phyloP scores from a whole-genome alignment of 2,113 vertebrate genomes.

The Peucedramus taeniatus region DNA sequence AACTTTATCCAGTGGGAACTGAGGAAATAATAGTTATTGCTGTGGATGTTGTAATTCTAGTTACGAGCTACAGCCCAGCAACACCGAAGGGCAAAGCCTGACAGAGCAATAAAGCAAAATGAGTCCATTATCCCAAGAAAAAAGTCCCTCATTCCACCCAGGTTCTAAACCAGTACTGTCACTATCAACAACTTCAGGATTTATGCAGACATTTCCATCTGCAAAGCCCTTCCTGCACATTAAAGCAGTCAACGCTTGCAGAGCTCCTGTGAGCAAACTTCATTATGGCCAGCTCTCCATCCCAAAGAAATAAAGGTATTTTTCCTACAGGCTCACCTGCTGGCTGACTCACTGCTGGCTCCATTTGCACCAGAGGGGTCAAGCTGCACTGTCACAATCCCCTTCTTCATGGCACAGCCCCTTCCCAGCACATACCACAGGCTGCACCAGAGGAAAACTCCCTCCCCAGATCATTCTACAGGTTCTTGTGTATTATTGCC shows the following conservation, averaged over 20 bases:
- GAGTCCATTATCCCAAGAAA: neutral
- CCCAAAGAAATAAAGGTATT: neutral
- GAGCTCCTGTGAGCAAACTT: neutral
- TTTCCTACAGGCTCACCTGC: neutral
- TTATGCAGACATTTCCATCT: neutral
- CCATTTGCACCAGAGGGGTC: too few species aligned
- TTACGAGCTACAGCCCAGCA: neutral
- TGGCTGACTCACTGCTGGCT: neutral
- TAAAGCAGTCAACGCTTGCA: neutral
- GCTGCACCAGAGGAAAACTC: neutral
- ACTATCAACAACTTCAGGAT: neutral
- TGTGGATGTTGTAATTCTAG: neutral
- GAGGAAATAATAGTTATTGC: neutral
- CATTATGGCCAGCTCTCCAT: fast-evolving
- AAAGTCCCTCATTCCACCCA: neutral
- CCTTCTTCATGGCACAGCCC: neutral
- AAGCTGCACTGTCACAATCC: fast-evolving
- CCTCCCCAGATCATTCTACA: neutral
- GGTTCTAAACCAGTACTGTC: neutral
- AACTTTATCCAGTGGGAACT: neutral
- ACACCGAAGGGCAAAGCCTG: neutral
- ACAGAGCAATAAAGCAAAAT: neutral
- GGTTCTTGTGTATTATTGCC: fast-evolving
- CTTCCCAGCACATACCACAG: neutral
- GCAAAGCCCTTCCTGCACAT: neutral